Conservation (phyloP, 2,113 vertebrate genomes). For the Smithornis capensis region DNA sequence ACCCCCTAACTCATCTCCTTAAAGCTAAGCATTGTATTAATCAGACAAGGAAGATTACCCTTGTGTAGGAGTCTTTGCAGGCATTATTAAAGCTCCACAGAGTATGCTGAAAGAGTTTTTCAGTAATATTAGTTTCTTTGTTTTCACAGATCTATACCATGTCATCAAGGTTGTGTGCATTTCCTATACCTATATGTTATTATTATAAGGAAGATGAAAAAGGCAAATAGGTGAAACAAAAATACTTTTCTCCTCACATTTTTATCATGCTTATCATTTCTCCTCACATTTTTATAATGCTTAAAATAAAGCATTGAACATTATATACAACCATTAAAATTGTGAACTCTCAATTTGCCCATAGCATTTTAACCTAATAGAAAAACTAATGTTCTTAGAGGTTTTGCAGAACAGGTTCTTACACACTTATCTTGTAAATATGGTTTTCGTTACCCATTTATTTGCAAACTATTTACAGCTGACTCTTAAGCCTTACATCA, state of each 20-base stretch:
- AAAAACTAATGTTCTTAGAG: background rate
- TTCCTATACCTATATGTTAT: background rate
- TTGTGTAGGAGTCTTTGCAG: background rate
- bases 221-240: background rate
- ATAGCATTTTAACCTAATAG: background rate
- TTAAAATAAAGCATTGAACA: background rate
- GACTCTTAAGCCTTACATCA: background rate
- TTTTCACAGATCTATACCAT: background rate
- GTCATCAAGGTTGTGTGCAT: background rate
- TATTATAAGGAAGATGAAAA: background rate
- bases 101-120: background rate
- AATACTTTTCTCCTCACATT: background rate
- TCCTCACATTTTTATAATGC: background rate
- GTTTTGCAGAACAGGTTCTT: background rate
- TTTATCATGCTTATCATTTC: background rate
- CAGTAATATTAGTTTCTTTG: background rate
- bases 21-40: background rate
- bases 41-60: background rate
- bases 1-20: background rate
- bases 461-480: background rate
- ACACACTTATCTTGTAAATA: background rate
- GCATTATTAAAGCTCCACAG: background rate
- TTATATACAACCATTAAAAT: background rate
- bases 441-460: background rate
- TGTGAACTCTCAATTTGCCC: background rate